Base-by-base conservation (phyloP, 2,888 invertebrate genomes). In the Meandrusa payeni region DNA sequence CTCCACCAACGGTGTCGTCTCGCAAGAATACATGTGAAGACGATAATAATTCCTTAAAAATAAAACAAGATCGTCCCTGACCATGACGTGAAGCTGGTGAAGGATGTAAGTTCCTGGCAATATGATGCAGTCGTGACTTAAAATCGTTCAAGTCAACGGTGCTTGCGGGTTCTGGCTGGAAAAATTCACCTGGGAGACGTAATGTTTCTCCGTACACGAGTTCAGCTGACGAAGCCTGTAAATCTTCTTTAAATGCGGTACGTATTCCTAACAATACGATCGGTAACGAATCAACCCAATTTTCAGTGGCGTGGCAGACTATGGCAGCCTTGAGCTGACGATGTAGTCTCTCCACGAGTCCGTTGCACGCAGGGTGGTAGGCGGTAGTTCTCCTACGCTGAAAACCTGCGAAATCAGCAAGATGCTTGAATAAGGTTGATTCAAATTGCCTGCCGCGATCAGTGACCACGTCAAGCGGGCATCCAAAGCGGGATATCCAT, bases 401-500 rank as follows among this genome's bases (percentile, higher is more conserved):
- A 19, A 51, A 48, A 0, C 61, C 59, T 1, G 46, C 17, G 1
- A 46, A 9, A 4, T 33, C 13, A 1, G 52, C 28, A 2, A 55
- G 42, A 2, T 32, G 5, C 5, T 54, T 11, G 11, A 58, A 56
- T 2, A 59, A 40, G 0, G 49, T 28, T 0, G 57, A 57, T 24
- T 57, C 51, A 12, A 48, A 66, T 42, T 73, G 76, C 15, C 43
- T 27, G 7, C 43, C 40, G 2, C 37, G 34, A 9, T 47, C 47
- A 1, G 47, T 48, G 4, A 55, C 48, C 1, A 59, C 54, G 0
- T 54, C 33, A 3, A 34, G 50, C 1, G 79, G 81, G 6, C 65
- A 56, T 1, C 81, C 80, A 43, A 65, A 82, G 4, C 76, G 50
- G 0, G 76, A 39, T 1, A 87, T 63, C 85, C 79, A 87, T 0